phyloP scores from a whole-genome alignment of 1,140 invertebrate species.

The Pogonomyrmex californicus region DNA sequence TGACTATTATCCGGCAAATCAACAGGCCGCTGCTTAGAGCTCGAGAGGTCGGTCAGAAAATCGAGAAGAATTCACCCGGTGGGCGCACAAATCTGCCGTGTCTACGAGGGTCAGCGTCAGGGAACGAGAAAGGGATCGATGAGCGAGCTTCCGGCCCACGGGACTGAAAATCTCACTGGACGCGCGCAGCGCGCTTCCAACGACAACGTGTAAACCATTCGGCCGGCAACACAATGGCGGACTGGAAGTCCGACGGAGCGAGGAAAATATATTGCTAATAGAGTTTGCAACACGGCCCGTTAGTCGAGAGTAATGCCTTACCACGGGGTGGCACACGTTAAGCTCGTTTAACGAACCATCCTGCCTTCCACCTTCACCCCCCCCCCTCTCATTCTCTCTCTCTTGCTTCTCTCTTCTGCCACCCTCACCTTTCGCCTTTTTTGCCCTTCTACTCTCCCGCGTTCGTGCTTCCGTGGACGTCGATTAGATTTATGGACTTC shows the following conservation, averaged over 20 bases:
- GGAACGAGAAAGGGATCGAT: conserved; percentile 58
- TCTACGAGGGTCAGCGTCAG: conserved; percentile 35
- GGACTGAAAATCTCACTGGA: conserved; percentile 37
- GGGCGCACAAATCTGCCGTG: conserved; percentile 54
- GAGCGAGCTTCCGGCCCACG: conserved; percentile 30
- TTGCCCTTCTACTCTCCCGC: conserved; percentile 24
- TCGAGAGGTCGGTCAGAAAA: conserved; percentile 30
- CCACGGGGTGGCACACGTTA: conserved; percentile 78
- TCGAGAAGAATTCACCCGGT: conserved; percentile 40
- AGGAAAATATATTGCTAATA: conserved; percentile 84
- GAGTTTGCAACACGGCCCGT: conserved; percentile 80
- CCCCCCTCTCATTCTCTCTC: conserved; percentile 26
- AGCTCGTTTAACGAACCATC: conserved; percentile 79
- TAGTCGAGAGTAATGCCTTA: conserved; percentile 81
- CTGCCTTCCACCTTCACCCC: conserved; percentile 31
- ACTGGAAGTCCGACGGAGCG: conserved; percentile 74
- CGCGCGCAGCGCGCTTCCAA: conserved; percentile 58
- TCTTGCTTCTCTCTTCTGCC: conserved; percentile 23
- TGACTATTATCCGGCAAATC: conserved; percentile 40
- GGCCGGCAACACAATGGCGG: conserved; percentile 64
- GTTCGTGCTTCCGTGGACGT: conserved; percentile 50
- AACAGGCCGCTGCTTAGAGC: conserved; percentile 44
- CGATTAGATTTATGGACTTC: conserved; percentile 72
- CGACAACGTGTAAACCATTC: conserved; percentile 79
- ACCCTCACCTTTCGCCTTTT: conserved; percentile 34